These are phyloP conservation scores for Seira ritae DNA, from an alignment of 2,888 invertebrate species.

Conservation along the genomic window DNA sequence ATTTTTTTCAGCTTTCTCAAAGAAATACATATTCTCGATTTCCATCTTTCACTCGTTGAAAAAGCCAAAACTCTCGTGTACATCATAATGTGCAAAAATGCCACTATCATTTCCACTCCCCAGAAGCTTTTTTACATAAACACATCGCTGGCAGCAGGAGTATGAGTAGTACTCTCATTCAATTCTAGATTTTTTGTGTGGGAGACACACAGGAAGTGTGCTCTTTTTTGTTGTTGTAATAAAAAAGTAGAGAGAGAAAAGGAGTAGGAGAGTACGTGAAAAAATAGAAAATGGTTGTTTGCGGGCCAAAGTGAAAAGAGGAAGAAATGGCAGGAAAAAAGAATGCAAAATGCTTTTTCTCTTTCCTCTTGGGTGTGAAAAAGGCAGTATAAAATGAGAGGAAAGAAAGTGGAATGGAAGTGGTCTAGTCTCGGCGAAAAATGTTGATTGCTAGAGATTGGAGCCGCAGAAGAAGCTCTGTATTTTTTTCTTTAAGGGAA, in stretches of 20 bases:
- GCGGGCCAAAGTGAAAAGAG: conserved; percentile 33
- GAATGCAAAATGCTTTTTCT: conserved; percentile 53
- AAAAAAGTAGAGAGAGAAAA: conserved; percentile 9
- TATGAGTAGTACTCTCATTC: no score
- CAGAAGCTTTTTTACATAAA: background rate
- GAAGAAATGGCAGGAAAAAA: conserved; percentile 23
- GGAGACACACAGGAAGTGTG: conserved; percentile 1
- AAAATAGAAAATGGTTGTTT: conserved; percentile 48
- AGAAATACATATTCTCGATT: background rate
- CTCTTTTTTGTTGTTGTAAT: conserved; percentile 12
- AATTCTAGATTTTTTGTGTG: no score
- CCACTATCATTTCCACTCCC: background rate
- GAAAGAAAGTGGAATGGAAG: conserved; percentile 49
- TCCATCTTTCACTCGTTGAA: conserved; percentile 5
- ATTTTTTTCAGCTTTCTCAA: background rate
- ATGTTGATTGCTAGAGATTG: conserved; percentile 55
- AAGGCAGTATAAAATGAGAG: conserved; percentile 27
- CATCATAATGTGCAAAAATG: conserved; percentile 8
- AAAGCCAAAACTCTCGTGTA: background rate
- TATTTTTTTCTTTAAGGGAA: conserved; percentile 3
- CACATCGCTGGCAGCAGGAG: background rate
- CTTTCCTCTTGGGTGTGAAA: conserved; percentile 49
- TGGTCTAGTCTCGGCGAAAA: conserved; percentile 34
- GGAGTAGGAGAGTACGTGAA: conserved; percentile 22
- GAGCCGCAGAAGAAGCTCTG: conserved; percentile 25